Conservation (phyloP, 2,113 vertebrate genomes). For the Spermophilus dauricus region DNA sequence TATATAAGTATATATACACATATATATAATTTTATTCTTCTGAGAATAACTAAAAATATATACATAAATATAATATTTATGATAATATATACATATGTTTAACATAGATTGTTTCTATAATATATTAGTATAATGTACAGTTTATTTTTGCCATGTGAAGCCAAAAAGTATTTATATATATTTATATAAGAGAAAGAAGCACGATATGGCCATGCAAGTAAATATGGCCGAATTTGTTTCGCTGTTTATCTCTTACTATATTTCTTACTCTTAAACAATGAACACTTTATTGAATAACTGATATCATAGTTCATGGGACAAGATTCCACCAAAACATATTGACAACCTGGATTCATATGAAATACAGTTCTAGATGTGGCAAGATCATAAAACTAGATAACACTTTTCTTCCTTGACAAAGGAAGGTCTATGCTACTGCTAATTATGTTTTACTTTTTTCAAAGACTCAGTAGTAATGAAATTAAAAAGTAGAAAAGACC, state of each 20-base stretch:
- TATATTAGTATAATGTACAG: not conserved
- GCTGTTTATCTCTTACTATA: not conserved
- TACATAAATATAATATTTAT: not conserved
- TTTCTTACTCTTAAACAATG: not conserved
- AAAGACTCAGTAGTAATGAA: not conserved
- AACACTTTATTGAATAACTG: not conserved
- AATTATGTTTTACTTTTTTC: not conserved
- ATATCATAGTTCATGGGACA: not conserved
- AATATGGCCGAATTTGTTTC: not conserved
- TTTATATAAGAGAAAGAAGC: not conserved
- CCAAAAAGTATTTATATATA: not conserved
- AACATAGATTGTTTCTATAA: not conserved
- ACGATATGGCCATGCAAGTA: not conserved
- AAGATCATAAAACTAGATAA: not conserved
- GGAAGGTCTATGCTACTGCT: not conserved
- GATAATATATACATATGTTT: not conserved
- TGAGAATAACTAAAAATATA: not conserved
- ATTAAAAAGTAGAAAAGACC: not conserved
- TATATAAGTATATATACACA: not conserved
- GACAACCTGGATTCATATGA: not conserved
- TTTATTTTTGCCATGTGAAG: not conserved
- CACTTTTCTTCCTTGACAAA: not conserved
- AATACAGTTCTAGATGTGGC: not conserved
- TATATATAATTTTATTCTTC: too few species aligned
- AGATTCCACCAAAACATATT: not conserved